Evolutionary conservation across 2,797 vertebrate species (phyloP).

Genomic region (Kryptolebias ocellatus): DNA sequence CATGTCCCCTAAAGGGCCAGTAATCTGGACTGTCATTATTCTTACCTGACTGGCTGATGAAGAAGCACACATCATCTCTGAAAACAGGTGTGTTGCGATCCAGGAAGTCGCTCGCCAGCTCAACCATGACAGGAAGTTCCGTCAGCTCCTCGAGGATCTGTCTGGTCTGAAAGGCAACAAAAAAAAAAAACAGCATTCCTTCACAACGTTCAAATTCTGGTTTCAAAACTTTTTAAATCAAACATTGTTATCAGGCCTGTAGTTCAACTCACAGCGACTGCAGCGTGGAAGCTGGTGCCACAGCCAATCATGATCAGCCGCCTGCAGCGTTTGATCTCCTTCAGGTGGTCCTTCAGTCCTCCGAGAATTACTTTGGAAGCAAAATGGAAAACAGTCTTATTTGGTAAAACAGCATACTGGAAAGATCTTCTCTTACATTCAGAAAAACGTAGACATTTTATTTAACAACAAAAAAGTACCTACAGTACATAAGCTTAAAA

Average conservation of each 20-base stretch:
- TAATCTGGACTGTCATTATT: neutral
- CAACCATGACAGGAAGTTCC: constrained; percentile 96
- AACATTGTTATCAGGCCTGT: too few relatives aligned
- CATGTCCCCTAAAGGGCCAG: too few relatives aligned
- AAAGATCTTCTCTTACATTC: too few relatives aligned
- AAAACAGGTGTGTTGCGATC: constrained; percentile 96
- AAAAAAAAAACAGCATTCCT: neutral
- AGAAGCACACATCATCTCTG: constrained; percentile 97
- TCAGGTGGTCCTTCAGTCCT: constrained; percentile 93
- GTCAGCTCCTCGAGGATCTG: constrained; percentile 95
- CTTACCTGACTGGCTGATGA: constrained; percentile 95
- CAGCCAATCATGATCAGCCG: constrained; percentile 94
- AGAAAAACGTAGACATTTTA: too few relatives aligned
- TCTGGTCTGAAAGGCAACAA: constrained; percentile 83
- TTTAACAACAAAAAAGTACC: too few relatives aligned
- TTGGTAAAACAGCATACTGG: neutral
- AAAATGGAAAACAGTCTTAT: neutral
- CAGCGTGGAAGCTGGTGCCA: constrained; percentile 94
- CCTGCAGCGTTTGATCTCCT: constrained; percentile 93
- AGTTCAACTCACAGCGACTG: constrained; percentile 88
- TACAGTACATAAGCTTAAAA: neutral
- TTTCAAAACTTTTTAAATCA: too few relatives aligned
- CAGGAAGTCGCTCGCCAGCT: constrained; percentile 95
- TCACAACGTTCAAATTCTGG: too few relatives aligned
- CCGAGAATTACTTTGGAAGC: constrained; percentile 87